Conservation (phyloP, 2,888 invertebrate genomes). For the Odontocolon sp. region DNA sequence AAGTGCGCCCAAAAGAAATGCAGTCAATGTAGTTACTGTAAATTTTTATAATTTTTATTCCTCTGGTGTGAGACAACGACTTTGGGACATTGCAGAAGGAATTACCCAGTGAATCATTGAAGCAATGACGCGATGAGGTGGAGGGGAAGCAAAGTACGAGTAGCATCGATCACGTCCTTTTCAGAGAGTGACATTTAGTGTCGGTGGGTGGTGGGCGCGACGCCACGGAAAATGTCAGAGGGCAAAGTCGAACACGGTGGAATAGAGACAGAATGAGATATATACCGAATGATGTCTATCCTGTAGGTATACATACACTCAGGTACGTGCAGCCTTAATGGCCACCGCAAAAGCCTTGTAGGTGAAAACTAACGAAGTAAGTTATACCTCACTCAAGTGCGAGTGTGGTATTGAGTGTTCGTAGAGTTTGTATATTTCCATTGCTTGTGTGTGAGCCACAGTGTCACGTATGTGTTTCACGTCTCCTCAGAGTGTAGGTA, state of each 20-base stretch:
- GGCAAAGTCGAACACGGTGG: conserved; percentile 61
- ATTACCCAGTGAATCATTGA: background rate
- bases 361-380: conserved; percentile 64
- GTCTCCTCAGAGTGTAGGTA: conserved; percentile 7
- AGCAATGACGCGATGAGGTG: conserved; percentile 23
- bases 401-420: conserved; percentile 9
- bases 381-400: conserved; percentile 54
- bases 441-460: conserved; percentile 41
- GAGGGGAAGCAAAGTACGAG: conserved; percentile 53
- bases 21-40: background rate
- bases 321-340: conserved; percentile 53
- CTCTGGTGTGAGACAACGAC: too few relatives aligned
- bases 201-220: conserved; percentile 73
- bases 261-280: conserved; percentile 30
- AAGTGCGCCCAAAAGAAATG: too few relatives aligned
- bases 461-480: conserved; percentile 45
- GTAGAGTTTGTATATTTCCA: conserved; percentile 25
- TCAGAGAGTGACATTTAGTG: conserved; percentile 73
- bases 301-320: conserved; percentile 15
- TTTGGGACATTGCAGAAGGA: too few relatives aligned
- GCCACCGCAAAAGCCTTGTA: conserved; percentile 57
- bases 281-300: conserved; percentile 11
- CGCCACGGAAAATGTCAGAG: conserved; percentile 73
- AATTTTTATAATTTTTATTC: too few relatives aligned
- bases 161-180: conserved; percentile 74